Percentiles rank a stretch among this genome's conserved stretches.
Conservation (phyloP, 2,888 invertebrate species). For the Panzeria rudis region DNA sequence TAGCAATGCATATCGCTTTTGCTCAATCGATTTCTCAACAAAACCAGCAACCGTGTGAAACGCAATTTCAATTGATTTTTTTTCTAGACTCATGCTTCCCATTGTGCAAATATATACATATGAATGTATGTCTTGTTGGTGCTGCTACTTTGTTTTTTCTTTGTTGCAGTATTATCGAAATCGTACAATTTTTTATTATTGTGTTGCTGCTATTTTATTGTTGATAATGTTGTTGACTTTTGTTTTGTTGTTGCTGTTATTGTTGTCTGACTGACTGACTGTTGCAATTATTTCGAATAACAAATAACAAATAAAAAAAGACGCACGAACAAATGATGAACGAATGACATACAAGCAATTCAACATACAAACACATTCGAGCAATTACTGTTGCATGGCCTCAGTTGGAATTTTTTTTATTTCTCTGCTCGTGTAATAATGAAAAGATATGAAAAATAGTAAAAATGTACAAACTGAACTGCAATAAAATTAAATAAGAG, state of each 20-base stretch:
- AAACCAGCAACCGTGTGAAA: too few species aligned
- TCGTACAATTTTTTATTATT: slow-evolving; percentile 40
- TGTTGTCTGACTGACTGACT: slow-evolving; percentile 44
- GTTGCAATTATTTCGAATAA: slow-evolving; percentile 38
- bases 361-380: background rate
- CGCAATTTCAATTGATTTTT: too few species aligned
- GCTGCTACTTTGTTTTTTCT: background rate
- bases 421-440: slow-evolving; percentile 37
- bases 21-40: too few species aligned
- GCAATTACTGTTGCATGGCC: slow-evolving; percentile 54
- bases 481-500: slow-evolving; percentile 13
- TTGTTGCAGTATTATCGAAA: slow-evolving; percentile 40
- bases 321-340: slow-evolving; percentile 41
- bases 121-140: background rate
- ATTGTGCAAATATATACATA: slow-evolving; percentile 20
- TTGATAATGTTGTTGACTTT: slow-evolving; percentile 69
- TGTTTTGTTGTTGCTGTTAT: slow-evolving; percentile 39
- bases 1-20: too few species aligned
- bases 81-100: too few species aligned
- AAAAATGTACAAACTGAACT: background rate
- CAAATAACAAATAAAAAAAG: slow-evolving; percentile 9
- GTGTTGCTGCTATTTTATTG: slow-evolving; percentile 31
- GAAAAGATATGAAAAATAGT: slow-evolving; percentile 52
- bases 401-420: slow-evolving; percentile 25
- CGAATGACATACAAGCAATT: slow-evolving; percentile 39